A percentile compares a stretch with the other conserved stretches of the same genome.
phyloP scores from a whole-genome alignment of 64 coral and sea anemone species.

The Cladopsammia gracilis region DNA sequence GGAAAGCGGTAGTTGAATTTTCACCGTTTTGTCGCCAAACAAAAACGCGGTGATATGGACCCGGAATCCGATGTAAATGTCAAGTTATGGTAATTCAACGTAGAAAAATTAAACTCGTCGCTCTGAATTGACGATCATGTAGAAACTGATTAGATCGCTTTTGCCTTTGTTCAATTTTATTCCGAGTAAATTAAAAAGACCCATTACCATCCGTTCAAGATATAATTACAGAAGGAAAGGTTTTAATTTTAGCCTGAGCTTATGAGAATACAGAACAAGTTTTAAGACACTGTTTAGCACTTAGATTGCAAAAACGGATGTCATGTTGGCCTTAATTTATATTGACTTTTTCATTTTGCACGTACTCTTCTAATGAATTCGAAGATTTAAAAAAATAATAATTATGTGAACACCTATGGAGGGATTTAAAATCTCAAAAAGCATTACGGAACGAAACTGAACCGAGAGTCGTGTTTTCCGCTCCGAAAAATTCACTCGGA shows the following conservation, averaged over 20 bases:
- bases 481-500: too few relatives aligned
- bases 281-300: neutral
- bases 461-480: too few relatives aligned
- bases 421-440: neutral
- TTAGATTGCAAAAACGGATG: neutral
- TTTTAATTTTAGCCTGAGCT: neutral
- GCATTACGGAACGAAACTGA: neutral
- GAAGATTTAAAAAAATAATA: neutral
- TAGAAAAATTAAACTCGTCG: too few relatives aligned
- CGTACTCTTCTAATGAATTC: neutral
- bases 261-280: neutral
- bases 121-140: neutral
- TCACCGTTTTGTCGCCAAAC: neutral
- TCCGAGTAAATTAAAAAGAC: neutral
- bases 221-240: neutral
- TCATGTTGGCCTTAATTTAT: neutral
- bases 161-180: neutral
- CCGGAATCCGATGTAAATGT: neutral
- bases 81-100: slow-evolving; percentile 1
- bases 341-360: neutral
- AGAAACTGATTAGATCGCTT: neutral
- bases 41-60: neutral
- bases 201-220: neutral
- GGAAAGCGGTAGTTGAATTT: neutral
- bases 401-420: neutral